phyloP scores from a whole-genome alignment of 2,113 vertebrate genomes.

The Rhinogobius similis region DNA sequence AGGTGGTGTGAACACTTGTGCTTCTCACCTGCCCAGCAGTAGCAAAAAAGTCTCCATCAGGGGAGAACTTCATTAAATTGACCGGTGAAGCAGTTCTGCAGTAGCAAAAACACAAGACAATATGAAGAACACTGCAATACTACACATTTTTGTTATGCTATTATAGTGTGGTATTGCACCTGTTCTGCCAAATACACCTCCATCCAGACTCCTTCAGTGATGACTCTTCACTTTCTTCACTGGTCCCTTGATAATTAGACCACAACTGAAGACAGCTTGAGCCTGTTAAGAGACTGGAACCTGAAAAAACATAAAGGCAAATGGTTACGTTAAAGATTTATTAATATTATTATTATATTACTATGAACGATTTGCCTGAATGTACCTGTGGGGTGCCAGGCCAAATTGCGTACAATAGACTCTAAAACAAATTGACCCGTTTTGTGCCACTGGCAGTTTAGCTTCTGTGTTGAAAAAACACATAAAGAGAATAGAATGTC shows the following conservation, averaged over 20 bases:
- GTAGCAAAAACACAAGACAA: not conserved
- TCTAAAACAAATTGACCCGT: constrained; percentile 89
- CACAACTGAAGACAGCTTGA: constrained; percentile 90
- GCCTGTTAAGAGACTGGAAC: constrained; percentile 88
- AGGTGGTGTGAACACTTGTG: not conserved
- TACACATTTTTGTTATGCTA: not conserved
- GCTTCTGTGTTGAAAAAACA: constrained; percentile 70
- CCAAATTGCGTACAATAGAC: constrained; percentile 85
- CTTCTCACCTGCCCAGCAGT: constrained; percentile 89
- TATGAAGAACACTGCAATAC: not conserved
- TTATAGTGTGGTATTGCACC: constrained; percentile 77
- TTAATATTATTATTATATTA: too few species aligned
- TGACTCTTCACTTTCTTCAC: constrained; percentile 62
- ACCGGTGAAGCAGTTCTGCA: constrained; percentile 89
- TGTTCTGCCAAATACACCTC: constrained; percentile 94
- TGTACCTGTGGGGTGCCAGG: constrained; percentile 93
- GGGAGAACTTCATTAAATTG: constrained; percentile 93
- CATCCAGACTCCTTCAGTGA: constrained; percentile 75
- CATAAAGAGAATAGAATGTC: not conserved
- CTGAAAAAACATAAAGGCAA: constrained; percentile 68
- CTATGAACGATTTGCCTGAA: not conserved
- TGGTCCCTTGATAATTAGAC: constrained; percentile 75
- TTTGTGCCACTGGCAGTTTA: constrained; percentile 93
- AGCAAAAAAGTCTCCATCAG: constrained; percentile 96
- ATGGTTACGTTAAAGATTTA: not conserved